Evolutionary conservation across 1,140 invertebrate species (phyloP), one percentile per base, ranked within the genome.

Genomic region (Medauroidea extradentata): DNA sequence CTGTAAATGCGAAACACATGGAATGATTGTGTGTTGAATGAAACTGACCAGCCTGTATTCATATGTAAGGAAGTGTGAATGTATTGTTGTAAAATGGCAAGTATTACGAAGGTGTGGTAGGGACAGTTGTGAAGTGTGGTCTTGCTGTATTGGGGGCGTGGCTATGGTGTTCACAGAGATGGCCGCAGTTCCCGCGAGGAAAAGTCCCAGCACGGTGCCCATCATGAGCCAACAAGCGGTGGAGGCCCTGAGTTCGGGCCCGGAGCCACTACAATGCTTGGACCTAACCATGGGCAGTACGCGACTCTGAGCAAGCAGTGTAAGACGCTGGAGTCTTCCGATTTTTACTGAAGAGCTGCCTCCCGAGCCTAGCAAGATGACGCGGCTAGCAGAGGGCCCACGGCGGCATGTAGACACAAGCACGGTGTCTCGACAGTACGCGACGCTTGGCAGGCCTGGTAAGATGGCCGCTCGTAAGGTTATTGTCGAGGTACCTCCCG

Each of bases 291-390:
- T 69, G 76, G 76, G 44, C 76, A 79, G 70, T 80, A 80, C 69
- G 74, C 77, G 60, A 80, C 92, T 79, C 79, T 94, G 73, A 93
- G 89, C 84, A 93, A 93, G 79, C 90, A 93, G 78, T 94, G 92
- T 84, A 94, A 94, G 78, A 94, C 92, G 57, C 79, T 94, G n/a
- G 92, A 94, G 78, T 90, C 90, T 46, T 91, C 86, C 69, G 91
- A 94, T 79, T 94, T 94, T 77, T 94, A 94, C 89, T 94, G 89
- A 92, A 88, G 76, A 69, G 74, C 76, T 75, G 77, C 76, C 76
- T 2, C 34, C 56, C 16, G 16, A 23, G 44, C 34, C 34, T 24
- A 57, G 19, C 24, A 49, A 16, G 23, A 23, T 43, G 39, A 24
- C 53, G 16, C 53, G 14, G 9, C 49, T 51, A 34, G 21, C 49